These are phyloP conservation scores for Lophura nycthemera DNA, from an alignment of 2,113 vertebrate genomes.

Conservation along the genomic window DNA sequence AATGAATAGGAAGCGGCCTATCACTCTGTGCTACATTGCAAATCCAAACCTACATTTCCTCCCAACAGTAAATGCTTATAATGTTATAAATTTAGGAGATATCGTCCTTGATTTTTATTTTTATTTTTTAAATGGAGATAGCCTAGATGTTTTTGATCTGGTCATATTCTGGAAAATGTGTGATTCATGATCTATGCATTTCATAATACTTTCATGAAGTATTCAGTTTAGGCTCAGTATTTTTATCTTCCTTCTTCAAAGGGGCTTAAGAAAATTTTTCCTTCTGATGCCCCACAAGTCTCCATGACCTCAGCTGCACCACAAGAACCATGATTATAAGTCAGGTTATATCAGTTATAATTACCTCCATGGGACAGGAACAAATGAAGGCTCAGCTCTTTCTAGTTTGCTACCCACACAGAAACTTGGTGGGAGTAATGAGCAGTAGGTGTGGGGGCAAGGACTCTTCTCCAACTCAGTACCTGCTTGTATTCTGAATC, in stretches of 20 bases:
- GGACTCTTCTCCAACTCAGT: not conserved
- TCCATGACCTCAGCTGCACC: not conserved
- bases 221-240: not conserved
- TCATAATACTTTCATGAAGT: not conserved
- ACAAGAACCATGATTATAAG: not conserved
- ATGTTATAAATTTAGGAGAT: not conserved
- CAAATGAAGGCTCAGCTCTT: not conserved
- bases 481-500: not conserved
- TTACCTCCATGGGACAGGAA: not conserved
- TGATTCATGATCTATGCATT: not conserved
- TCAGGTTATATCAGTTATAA: not conserved
- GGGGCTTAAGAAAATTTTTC: not conserved
- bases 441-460: not conserved
- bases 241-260: not conserved
- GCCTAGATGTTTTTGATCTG: not conserved
- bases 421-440: fast-evolving
- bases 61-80: not conserved
- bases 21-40: not conserved
- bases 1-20: not conserved
- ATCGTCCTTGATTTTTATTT: not conserved
- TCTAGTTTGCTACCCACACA: not conserved
- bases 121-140: not conserved
- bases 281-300: not conserved
- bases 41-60: not conserved
- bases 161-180: not conserved